Evolutionary conservation across 1,140 invertebrate species (phyloP).

Genomic region (Papilio helenus): DNA sequence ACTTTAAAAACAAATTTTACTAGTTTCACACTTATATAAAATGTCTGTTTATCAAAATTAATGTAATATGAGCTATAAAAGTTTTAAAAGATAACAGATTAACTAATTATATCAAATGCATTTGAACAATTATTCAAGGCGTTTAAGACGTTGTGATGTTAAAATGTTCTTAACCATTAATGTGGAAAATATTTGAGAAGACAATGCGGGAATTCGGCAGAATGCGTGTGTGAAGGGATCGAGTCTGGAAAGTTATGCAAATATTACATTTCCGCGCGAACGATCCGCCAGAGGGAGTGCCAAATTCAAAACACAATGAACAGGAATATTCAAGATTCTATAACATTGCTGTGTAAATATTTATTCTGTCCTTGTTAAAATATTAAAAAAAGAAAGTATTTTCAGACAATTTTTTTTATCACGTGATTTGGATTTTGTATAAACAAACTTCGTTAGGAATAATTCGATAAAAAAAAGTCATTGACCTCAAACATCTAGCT

Average conservation of each 20-base stretch:
- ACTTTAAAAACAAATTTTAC: not conserved
- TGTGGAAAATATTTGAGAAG: conserved; percentile 23
- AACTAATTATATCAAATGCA: not conserved
- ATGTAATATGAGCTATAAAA: no score
- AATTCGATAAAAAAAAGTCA: not conserved
- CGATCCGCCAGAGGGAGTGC: conserved; percentile 36
- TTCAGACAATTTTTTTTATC: no score
- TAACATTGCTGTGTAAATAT: conserved; percentile 27
- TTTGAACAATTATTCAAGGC: conserved; percentile 13
- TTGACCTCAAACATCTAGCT: not conserved
- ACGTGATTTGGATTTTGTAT: not conserved
- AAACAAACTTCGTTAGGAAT: not conserved
- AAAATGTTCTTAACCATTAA: not conserved
- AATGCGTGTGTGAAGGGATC: conserved; percentile 32
- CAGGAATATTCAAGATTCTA: conserved; percentile 23
- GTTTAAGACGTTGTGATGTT: not conserved
- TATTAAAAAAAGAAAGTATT: no score
- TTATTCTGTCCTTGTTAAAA: not conserved
- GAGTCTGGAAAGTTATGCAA: conserved; percentile 65
- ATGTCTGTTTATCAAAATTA: no score
- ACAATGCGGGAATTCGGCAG: conserved; percentile 23
- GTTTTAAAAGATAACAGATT: not conserved
- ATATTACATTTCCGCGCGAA: conserved; percentile 52
- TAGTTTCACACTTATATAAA: no score
- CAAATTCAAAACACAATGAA: conserved; percentile 40